A percentile compares a stretch with the other conserved stretches of the same genome.
phyloP scores from a whole-genome alignment of 2,113 vertebrate genomes.

The Egretta garzetta region DNA sequence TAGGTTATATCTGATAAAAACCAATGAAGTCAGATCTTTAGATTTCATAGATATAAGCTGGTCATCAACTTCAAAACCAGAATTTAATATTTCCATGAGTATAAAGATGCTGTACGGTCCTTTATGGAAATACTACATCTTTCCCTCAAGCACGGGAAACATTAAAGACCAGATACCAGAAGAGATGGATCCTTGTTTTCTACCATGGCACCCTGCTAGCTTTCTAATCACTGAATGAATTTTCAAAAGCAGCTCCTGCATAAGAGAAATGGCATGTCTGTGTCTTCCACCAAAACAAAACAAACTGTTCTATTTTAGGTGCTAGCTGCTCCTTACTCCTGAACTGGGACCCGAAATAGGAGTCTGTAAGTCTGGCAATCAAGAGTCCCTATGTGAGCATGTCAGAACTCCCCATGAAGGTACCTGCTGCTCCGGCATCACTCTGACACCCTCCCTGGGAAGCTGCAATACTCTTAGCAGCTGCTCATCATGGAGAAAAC shows the following conservation, averaged over 20 bases:
- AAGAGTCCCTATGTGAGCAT: not conserved
- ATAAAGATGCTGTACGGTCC: not conserved
- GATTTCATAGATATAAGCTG: not conserved
- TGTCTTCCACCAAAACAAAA: not conserved
- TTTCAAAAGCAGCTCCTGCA: not conserved
- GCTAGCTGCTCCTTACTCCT: not conserved
- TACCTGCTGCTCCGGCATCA: not conserved
- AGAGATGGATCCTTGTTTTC: not conserved
- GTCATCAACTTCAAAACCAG: not conserved
- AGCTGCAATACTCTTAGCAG: not conserved
- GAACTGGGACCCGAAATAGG: not conserved
- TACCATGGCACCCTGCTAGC: not conserved
- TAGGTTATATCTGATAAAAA: not conserved
- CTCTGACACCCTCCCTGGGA: not conserved
- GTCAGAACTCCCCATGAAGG: not conserved
- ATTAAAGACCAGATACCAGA: not conserved
- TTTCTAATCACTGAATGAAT: not conserved
- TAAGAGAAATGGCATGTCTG: not conserved
- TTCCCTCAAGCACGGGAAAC: not conserved
- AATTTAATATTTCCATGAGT: not conserved
- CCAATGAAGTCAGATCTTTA: not conserved
- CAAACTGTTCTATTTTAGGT: not conserved
- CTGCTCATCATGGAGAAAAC: not conserved
- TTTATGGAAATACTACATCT: not conserved
- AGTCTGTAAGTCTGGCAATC: not conserved